Evolutionary conservation across 2,113 vertebrate genomes (phyloP), one percentile per base, ranked within the genome.

Genomic region (Otis tarda): DNA sequence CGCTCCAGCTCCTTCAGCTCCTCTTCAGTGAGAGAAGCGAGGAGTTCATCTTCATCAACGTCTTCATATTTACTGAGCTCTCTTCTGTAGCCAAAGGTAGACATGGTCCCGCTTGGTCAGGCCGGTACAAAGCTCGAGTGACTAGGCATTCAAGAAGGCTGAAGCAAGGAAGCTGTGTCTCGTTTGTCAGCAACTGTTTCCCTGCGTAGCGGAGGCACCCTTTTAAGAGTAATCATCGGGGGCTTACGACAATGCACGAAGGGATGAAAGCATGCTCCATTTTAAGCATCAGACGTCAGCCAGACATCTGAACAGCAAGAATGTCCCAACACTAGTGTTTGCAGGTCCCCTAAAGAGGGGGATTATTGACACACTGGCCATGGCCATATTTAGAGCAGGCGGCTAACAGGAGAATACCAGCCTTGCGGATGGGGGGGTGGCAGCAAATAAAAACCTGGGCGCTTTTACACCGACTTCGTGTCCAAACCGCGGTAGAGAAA

Each of bases 11-110:
- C 99, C 77, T 99, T 98, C 91, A 99, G 97, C 98, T 99, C 99
- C 95, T 99, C 99, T 1, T 99, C 98, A 18, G 98, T 98, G 84
- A 99, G 98, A 31, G 99, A 99, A 78, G 99, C 99, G 4, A 99
- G 97, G 70, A 99, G 98, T 86, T 99, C 99, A 12, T 99, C 99
- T 96, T 99, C 99, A n/a, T 99, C 99, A 21, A 99, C 98, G 35
- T 99, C 99, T 96, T 99, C 99, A 59, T 99, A 99, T 97, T 99
- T 99, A 97, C 99, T 99, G 84, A 99, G 98, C 97, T 99, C 99
- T 96, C 99, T 98, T 83, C 99, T 98, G 88, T 99, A 99, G 81
- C 99, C 99, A 83, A 99, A 99, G 86, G 97, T 98, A 95, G 99
- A 99, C 99, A 99, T 99, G 97, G 96, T 97, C 96, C 98, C 97